Conservation (phyloP, 2,113 vertebrate species). For the Balaenoptera acutorostrata region DNA sequence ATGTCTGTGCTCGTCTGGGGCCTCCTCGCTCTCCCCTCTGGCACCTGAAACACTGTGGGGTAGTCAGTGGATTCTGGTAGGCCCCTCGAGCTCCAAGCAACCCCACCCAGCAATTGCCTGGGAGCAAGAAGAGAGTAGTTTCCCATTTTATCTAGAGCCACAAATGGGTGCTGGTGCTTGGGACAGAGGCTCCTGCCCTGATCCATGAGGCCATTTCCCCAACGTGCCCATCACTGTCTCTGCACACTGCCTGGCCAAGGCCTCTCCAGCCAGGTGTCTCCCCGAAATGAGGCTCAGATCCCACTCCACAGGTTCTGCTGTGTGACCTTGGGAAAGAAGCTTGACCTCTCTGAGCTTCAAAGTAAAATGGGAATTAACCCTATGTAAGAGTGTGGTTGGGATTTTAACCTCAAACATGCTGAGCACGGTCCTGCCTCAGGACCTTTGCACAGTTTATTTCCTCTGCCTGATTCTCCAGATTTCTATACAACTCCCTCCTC, state of each 20-base stretch:
- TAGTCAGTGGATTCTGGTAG: neutral
- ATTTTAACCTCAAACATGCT: neutral
- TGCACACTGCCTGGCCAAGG: neutral
- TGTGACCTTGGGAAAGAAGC: neutral
- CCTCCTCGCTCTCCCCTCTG: neutral
- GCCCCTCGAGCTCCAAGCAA: neutral
- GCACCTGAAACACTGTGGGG: neutral
- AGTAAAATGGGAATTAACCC: neutral
- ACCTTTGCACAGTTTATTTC: neutral
- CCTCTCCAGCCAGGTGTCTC: neutral
- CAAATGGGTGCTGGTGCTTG: neutral
- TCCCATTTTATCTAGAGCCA: neutral
- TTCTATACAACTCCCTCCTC: neutral
- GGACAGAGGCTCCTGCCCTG: neutral
- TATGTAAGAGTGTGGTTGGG: neutral
- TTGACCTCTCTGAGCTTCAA: neutral
- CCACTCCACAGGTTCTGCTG: neutral
- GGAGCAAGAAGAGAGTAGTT: neutral
- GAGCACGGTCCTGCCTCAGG: neutral
- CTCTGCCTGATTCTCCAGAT: neutral
- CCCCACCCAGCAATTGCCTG: neutral
- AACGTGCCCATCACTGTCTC: accelerated
- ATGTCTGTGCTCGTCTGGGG: neutral
- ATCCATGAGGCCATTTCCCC: neutral
- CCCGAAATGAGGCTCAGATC: neutral